Percentiles rank a stretch among this genome's conserved stretches.
These are phyloP conservation scores for Melinopterus prodromus DNA, from an alignment of 2,888 invertebrate genomes.

Conservation along the genomic window DNA sequence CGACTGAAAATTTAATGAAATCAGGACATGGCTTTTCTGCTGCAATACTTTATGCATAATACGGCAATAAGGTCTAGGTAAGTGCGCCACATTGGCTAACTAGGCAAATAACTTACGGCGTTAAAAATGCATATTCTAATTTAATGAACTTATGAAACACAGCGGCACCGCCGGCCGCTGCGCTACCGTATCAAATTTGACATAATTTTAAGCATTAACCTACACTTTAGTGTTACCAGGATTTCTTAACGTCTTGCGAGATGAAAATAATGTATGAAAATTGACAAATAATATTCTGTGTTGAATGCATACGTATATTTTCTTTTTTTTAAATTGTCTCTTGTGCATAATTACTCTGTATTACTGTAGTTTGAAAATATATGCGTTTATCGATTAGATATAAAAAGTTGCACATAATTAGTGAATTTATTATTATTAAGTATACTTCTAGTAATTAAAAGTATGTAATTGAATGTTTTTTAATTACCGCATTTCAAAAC, in stretches of 20 bases:
- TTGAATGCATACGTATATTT: neutral
- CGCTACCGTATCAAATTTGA: neutral
- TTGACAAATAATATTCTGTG: neutral
- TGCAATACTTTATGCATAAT: constrained; percentile 21
- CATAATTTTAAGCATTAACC: neutral
- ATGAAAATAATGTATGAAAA: neutral
- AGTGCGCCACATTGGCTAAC: constrained; percentile 12
- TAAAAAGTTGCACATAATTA: neutral
- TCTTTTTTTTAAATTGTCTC: too few relatives aligned
- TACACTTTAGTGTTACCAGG: neutral
- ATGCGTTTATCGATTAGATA: neutral
- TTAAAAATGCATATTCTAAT: neutral
- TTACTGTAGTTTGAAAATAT: neutral
- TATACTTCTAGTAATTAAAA: neutral
- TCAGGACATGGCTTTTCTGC: neutral
- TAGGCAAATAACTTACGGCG: neutral
- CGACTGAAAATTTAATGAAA: neutral
- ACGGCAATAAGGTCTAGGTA: constrained; percentile 26
- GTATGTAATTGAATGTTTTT: too few relatives aligned
- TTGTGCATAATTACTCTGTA: neutral
- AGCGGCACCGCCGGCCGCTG: neutral
- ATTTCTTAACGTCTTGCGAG: neutral
- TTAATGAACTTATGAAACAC: neutral
- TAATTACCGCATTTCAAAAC: too few relatives aligned
- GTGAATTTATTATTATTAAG: neutral